Percentiles rank a stretch among this genome's conserved stretches.
These are phyloP conservation scores for Eretmocerus hayati DNA, from an alignment of 2,888 invertebrate species.

Conservation along the genomic window DNA sequence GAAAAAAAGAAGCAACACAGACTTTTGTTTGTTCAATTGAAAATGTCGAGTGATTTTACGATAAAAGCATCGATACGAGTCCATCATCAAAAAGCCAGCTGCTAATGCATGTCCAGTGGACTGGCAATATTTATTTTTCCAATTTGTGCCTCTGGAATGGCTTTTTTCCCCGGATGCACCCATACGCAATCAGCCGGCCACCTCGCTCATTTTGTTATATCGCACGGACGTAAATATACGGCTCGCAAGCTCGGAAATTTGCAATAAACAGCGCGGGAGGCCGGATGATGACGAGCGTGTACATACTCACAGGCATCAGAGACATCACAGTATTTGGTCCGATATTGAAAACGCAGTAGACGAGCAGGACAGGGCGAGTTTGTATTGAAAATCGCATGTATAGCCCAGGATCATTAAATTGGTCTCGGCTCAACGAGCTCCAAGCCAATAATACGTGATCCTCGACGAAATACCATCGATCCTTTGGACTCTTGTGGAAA, in stretches of 20 bases:
- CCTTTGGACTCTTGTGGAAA: too few relatives aligned
- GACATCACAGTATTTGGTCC: too few relatives aligned
- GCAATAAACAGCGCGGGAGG: conserved; percentile 5
- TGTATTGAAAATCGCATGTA: too few relatives aligned
- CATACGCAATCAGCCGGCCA: too few relatives aligned
- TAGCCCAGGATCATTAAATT: conserved; percentile 40
- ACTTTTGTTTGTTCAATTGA: conserved; percentile 13
- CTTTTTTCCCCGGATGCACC: conserved; percentile 7
- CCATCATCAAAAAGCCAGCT: conserved; percentile 3
- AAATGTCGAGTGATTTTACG: conserved; percentile 10
- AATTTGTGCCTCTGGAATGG: conserved; percentile 1
- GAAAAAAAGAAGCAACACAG: too few relatives aligned
- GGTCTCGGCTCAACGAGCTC: conserved; percentile 36
- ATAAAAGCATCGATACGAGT: conserved; percentile 2
- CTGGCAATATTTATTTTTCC: conserved; percentile 7
- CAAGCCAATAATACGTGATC: too few relatives aligned
- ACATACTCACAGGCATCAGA: neutral
- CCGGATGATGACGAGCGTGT: neutral
- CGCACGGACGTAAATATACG: conserved; percentile 6
- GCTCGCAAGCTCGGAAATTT: conserved; percentile 2
- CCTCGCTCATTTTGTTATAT: conserved; percentile 17
- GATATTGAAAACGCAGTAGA: too few relatives aligned
- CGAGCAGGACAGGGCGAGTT: too few relatives aligned
- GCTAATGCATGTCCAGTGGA: too few relatives aligned
- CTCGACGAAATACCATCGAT: too few relatives aligned